phyloP scores from a whole-genome alignment of 2,797 vertebrate species.

The Psittacula echo region DNA sequence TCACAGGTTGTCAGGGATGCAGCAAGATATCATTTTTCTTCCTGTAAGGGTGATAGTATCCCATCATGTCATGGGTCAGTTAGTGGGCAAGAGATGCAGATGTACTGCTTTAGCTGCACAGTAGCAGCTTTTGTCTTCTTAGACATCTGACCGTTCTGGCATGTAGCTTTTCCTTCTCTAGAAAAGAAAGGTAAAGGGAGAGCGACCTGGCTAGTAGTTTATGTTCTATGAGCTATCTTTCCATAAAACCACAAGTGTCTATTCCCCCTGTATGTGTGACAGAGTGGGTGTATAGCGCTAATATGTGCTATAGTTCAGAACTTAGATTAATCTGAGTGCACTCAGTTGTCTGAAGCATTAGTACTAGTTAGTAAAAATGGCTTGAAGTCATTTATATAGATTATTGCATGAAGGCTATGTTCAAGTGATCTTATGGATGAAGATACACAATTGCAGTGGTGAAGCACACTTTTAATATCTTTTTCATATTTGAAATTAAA shows the following conservation, averaged over 20 bases:
- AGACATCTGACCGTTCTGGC: neutral
- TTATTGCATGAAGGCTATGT: neutral
- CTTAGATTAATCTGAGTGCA: neutral
- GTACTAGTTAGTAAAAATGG: neutral
- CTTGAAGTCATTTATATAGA: neutral
- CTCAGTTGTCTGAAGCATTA: neutral
- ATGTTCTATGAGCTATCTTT: neutral
- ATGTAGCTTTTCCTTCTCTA: neutral
- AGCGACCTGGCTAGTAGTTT: neutral
- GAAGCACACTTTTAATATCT: neutral
- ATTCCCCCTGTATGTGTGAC: neutral
- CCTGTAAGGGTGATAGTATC: neutral
- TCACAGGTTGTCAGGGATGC: neutral
- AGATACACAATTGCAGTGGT: neutral
- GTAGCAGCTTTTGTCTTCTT: neutral
- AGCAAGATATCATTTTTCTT: neutral
- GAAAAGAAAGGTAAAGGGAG: neutral
- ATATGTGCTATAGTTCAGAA: neutral
- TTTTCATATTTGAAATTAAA: neutral
- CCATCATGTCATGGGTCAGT: fast-evolving
- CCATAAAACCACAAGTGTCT: neutral
- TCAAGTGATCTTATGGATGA: neutral
- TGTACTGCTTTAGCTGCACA: neutral
- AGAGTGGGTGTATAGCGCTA: neutral
- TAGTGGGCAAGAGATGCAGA: neutral